A percentile compares a stretch with the other conserved stretches of the same genome.
phyloP scores from a whole-genome alignment of 2,113 vertebrate genomes.

The Neodon shergylaensis region DNA sequence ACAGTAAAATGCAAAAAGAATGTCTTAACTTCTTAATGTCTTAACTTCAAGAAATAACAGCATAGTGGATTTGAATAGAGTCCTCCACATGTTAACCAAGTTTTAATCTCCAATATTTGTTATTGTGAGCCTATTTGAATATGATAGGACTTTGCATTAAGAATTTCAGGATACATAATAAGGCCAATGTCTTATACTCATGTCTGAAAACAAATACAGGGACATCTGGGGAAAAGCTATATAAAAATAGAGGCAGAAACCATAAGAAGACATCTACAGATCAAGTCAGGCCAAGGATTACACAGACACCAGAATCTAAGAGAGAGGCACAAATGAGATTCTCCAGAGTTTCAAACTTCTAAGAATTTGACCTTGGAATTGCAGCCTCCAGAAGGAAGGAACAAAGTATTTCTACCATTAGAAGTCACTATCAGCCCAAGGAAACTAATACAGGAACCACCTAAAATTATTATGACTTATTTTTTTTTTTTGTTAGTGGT shows the following conservation, averaged over 20 bases:
- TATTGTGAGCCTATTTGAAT: neutral
- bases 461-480: slow-evolving; percentile 24
- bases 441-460: neutral
- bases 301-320: neutral
- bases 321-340: neutral
- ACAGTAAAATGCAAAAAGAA: neutral
- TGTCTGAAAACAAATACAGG: neutral
- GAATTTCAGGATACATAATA: neutral
- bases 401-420: neutral
- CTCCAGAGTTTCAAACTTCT: neutral
- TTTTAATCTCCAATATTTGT: neutral
- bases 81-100: neutral
- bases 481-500: neutral
- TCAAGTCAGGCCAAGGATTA: neutral
- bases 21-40: neutral
- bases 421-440: neutral
- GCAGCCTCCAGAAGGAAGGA: neutral
- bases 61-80: neutral
- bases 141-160: neutral
- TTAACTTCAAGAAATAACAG: neutral
- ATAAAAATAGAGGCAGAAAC: neutral
- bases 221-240: neutral
- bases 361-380: neutral
- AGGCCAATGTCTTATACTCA: neutral
- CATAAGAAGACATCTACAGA: neutral